Percentiles rank a stretch among this genome's conserved stretches.
Conservation (phyloP, 2,113 vertebrate genomes). For the Cygnus atratus region DNA sequence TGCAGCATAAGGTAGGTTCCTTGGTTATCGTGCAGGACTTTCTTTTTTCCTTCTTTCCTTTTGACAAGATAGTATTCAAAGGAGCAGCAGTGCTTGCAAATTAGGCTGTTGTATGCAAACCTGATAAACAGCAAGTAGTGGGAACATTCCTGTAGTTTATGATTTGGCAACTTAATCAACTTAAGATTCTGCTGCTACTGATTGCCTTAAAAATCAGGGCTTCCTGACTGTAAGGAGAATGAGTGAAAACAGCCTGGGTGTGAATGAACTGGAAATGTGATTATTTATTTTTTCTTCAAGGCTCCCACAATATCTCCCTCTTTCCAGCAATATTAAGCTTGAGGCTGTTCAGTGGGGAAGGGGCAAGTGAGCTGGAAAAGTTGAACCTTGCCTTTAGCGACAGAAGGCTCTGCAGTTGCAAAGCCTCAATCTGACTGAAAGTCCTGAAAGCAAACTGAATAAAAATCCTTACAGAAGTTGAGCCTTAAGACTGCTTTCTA, state of each 20-base stretch:
- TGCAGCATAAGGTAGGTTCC: background rate
- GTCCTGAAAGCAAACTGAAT: background rate
- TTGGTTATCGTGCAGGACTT: background rate
- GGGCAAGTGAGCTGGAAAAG: conserved; percentile 30
- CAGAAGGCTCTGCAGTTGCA: conserved; percentile 15
- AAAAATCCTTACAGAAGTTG: background rate
- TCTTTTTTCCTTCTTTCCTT: background rate
- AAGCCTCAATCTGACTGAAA: background rate
- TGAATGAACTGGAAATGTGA: conserved; percentile 24
- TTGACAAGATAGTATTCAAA: background rate
- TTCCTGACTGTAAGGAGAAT: background rate
- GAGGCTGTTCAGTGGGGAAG: background rate
- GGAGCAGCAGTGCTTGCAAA: background rate
- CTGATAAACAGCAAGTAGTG: background rate
- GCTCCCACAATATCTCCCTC: background rate
- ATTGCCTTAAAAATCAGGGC: background rate
- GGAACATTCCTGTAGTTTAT: background rate
- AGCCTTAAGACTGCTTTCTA: background rate
- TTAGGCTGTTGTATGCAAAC: background rate
- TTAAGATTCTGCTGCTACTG: background rate
- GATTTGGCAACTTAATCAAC: background rate
- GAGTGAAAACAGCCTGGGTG: background rate
- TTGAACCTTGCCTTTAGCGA: conserved; percentile 27
- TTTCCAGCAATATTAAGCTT: conserved; percentile 22
- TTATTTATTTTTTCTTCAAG: conserved; percentile 12